These are phyloP conservation scores for Carterocephalus palaemon DNA, from an alignment of 2,888 invertebrate species.

Conservation along the genomic window DNA sequence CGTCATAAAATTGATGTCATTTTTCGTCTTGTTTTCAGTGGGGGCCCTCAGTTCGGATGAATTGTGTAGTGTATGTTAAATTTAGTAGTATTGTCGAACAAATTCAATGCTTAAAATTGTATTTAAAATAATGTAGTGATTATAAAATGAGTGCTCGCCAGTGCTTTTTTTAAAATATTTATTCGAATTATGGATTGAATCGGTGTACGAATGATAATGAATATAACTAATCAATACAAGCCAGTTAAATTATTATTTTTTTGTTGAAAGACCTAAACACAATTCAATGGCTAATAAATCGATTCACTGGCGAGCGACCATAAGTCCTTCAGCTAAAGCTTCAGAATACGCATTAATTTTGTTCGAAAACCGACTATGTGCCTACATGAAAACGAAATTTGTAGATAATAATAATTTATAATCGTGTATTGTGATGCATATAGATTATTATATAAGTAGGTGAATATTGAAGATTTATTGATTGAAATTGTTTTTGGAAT, in stretches of 20 bases:
- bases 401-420: conserved; percentile 22
- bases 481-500: conserved; percentile 4
- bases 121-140: conserved; percentile 4
- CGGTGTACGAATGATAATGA: too few species aligned
- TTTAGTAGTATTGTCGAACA: conserved; percentile 6
- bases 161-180: not conserved
- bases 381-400: conserved; percentile 33
- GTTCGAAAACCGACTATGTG: conserved; percentile 36
- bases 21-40: too few species aligned
- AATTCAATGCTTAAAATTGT: conserved; percentile 4
- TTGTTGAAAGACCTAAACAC: too few species aligned
- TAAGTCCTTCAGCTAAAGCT: conserved; percentile 14
- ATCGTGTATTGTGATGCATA: conserved; percentile 18
- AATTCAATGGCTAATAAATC: too few species aligned
- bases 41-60: too few species aligned
- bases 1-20: too few species aligned
- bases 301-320: conserved; percentile 4
- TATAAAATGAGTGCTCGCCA: conserved; percentile 1
- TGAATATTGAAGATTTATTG: conserved; percentile 13
- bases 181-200: too few species aligned
- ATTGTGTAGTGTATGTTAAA: too few species aligned
- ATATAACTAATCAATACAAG: too few species aligned
- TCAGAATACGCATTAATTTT: conserved; percentile 13
- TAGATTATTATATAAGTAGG: conserved; percentile 6
- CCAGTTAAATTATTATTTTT: too few species aligned